phyloP scores from a whole-genome alignment of 2,113 vertebrate genomes.

The Catharus bicknelli region DNA sequence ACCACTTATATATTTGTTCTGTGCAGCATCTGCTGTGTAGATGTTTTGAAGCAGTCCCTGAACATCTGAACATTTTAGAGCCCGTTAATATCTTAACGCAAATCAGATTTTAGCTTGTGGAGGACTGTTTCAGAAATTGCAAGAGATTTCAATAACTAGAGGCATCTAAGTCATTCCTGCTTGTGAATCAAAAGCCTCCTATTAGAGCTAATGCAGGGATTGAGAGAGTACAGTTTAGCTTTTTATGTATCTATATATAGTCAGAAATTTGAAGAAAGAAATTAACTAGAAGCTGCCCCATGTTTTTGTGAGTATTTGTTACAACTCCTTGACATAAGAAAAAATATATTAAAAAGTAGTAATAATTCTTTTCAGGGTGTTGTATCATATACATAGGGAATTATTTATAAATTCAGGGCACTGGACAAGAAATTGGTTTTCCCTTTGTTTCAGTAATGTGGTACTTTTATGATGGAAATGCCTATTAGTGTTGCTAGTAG shows the following conservation, averaged over 20 bases:
- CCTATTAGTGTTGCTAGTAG: not conserved
- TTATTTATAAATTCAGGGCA: not conserved
- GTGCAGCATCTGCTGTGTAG: not conserved
- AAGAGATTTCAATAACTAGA: slow-evolving; percentile 15
- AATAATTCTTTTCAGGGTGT: not conserved
- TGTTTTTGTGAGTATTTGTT: not conserved
- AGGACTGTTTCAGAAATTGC: slow-evolving; percentile 15
- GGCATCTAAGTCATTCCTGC: not conserved
- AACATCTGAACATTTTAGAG: slow-evolving; percentile 35
- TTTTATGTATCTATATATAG: not conserved
- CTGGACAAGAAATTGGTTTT: not conserved
- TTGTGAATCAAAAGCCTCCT: slow-evolving; percentile 14
- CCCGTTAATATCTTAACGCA: slow-evolving; percentile 37
- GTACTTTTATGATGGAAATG: not conserved
- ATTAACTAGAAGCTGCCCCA: not conserved
- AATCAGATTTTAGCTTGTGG: slow-evolving; percentile 49
- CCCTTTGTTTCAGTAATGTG: not conserved
- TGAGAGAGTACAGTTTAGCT: not conserved
- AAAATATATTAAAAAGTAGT: not conserved
- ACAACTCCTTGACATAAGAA: not conserved
- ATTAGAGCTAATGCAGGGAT: slow-evolving; percentile 12
- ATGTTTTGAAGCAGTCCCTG: not conserved
- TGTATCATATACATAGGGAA: not conserved
- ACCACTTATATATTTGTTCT: slow-evolving; percentile 8
- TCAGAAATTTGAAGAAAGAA: not conserved